Evolutionary conservation across 2,113 vertebrate genomes (phyloP).

Genomic region (Xiphophorus couchianus): DNA sequence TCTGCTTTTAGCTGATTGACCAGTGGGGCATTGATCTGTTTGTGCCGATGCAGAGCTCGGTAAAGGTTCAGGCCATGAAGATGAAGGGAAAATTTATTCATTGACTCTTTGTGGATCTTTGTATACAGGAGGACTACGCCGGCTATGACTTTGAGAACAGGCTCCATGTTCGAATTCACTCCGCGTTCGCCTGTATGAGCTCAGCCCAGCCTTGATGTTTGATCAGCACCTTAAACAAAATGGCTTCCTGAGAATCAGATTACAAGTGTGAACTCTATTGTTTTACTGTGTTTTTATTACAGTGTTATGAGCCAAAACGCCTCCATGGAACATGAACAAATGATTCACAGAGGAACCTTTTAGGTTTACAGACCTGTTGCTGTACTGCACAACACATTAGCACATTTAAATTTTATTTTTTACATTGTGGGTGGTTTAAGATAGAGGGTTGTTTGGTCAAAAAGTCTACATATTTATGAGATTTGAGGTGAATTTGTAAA

Average conservation of each 20-base stretch:
- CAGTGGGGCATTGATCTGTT: slow-evolving; percentile 8
- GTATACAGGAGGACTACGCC: slow-evolving; percentile 87
- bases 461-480: background rate
- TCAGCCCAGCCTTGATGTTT: slow-evolving; percentile 83
- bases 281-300: slow-evolving; percentile 27
- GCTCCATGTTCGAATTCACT: slow-evolving; percentile 93
- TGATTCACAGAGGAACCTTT: slow-evolving; percentile 24
- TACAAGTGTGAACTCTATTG: slow-evolving; percentile 11
- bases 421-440: background rate
- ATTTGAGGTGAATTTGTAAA: background rate
- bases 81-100: background rate
- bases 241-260: slow-evolving; percentile 29
- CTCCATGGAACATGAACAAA: slow-evolving; percentile 21
- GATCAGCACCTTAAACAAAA: slow-evolving; percentile 6
- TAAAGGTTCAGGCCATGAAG: background rate
- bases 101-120: background rate
- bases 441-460: slow-evolving; percentile 1
- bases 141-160: slow-evolving; percentile 98
- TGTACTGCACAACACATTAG: slow-evolving; percentile 15
- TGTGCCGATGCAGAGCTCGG: background rate
- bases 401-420: slow-evolving; percentile 14
- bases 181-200: slow-evolving; percentile 89
- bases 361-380: slow-evolving; percentile 9
- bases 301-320: slow-evolving; percentile 29
- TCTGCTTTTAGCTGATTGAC: slow-evolving; percentile 7